Evolutionary conservation across 2,113 vertebrate genomes (phyloP).

Genomic region (Arothron firmamentum): DNA sequence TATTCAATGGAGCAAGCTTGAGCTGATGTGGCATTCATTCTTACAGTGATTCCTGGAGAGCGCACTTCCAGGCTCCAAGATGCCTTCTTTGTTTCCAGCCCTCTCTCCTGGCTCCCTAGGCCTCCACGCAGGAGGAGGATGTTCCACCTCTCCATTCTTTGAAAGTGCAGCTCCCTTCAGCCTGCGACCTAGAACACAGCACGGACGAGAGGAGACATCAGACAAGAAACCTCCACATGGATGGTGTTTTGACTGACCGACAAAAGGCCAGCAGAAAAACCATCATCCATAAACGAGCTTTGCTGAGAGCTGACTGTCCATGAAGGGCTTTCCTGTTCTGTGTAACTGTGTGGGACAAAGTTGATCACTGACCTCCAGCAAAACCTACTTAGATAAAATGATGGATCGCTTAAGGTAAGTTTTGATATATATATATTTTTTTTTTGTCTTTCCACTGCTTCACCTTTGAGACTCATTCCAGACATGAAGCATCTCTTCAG

Average conservation of each 20-base stretch:
- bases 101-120: slow-evolving; percentile 33
- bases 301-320: too few species aligned
- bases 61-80: slow-evolving; percentile 24
- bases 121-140: slow-evolving; percentile 22
- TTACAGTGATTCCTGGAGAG: slow-evolving; percentile 37
- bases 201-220: slow-evolving; percentile 3
- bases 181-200: slow-evolving; percentile 52
- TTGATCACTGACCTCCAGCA: neutral
- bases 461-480: slow-evolving; percentile 97
- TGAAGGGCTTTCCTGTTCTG: neutral
- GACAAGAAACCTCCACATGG: neutral
- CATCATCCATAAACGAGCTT: neutral
- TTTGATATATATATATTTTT: neutral
- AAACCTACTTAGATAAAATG: too few species aligned
- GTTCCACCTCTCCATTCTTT: slow-evolving; percentile 51
- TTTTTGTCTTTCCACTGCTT: slow-evolving; percentile 11
- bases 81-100: slow-evolving; percentile 20
- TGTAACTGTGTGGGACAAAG: slow-evolving; percentile 16
- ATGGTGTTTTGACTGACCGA: slow-evolving; percentile 8
- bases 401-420: too few species aligned
- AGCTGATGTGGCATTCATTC: neutral
- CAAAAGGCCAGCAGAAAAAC: neutral
- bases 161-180: slow-evolving; percentile 57
- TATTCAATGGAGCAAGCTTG: neutral
- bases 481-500: slow-evolving; percentile 94